Evolutionary conservation across 2,797 vertebrate genomes (phyloP).

Genomic region (Arremon aurantiirostris): DNA sequence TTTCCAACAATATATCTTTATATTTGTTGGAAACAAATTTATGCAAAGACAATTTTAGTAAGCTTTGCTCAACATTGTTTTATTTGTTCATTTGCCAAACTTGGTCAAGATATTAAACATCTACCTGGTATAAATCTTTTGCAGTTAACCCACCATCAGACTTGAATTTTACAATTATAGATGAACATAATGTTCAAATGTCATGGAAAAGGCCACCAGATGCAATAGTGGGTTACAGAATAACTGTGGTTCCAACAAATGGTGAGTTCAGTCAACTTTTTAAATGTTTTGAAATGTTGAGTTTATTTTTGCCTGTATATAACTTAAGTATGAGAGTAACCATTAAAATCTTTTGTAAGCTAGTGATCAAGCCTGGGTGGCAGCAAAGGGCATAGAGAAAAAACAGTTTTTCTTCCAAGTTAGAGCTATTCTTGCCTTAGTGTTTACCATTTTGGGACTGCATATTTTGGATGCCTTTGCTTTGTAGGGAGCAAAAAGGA

Average conservation of each 20-base stretch:
- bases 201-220: conserved; percentile 84
- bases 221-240: conserved; percentile 88
- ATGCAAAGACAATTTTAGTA: conserved; percentile 85
- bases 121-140: conserved; percentile 69
- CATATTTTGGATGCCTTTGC: background rate
- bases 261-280: conserved; percentile 78
- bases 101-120: conserved; percentile 46
- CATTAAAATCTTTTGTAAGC: background rate
- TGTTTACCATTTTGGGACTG: background rate
- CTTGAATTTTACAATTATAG: conserved; percentile 96
- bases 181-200: conserved; percentile 94
- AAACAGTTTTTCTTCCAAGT: background rate
- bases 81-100: conserved; percentile 51
- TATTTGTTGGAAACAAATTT: conserved; percentile 91
- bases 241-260: conserved; percentile 86
- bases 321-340: background rate
- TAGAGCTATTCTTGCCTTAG: background rate
- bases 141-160: conserved; percentile 91
- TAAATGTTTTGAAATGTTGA: background rate
- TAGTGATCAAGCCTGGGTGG: background rate
- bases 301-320: background rate
- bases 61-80: conserved; percentile 73
- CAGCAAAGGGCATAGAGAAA: background rate
- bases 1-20: conserved; percentile 92
- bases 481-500: background rate